A percentile compares a stretch with the other conserved stretches of the same genome.
Conservation (phyloP, 2,888 invertebrate species). For the Dicyrtomina minuta region DNA sequence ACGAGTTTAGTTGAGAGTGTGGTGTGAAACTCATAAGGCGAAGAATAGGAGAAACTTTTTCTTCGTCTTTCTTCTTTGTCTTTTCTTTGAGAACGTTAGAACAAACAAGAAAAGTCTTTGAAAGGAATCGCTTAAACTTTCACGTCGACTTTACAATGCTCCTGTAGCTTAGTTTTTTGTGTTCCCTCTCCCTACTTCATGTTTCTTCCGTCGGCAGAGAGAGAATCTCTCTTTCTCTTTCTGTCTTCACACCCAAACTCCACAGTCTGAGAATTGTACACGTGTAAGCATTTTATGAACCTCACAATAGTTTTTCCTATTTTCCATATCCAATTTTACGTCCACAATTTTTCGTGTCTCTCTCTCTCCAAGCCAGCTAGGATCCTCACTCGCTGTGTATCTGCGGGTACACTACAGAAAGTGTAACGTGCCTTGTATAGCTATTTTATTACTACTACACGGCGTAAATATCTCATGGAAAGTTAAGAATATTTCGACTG, state of each 20-base stretch:
- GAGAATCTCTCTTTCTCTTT: too few relatives aligned
- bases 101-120: constrained; percentile 30
- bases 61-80: not conserved
- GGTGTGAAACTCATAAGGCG: constrained; percentile 8
- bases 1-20: not conserved
- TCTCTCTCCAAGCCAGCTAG: not conserved
- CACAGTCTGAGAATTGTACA: constrained; percentile 21
- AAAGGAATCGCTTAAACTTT: constrained; percentile 17
- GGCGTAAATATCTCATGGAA: too few relatives aligned
- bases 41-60: constrained; percentile 17
- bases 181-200: not conserved
- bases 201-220: too few relatives aligned
- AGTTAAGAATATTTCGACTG: too few relatives aligned
- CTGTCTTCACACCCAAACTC: not conserved
- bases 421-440: too few relatives aligned
- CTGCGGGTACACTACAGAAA: too few relatives aligned
- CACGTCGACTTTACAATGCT: constrained; percentile 13
- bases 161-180: constrained; percentile 9
- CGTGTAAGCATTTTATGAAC: constrained; percentile 25
- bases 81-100: constrained; percentile 8
- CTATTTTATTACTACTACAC: too few relatives aligned
- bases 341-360: not conserved
- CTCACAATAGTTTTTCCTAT: constrained; percentile 1
- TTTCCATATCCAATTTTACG: constrained; percentile 14
- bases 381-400: too few relatives aligned